Evolutionary conservation across 2,113 vertebrate species (phyloP).

Genomic region (Rafetus swinhoei): DNA sequence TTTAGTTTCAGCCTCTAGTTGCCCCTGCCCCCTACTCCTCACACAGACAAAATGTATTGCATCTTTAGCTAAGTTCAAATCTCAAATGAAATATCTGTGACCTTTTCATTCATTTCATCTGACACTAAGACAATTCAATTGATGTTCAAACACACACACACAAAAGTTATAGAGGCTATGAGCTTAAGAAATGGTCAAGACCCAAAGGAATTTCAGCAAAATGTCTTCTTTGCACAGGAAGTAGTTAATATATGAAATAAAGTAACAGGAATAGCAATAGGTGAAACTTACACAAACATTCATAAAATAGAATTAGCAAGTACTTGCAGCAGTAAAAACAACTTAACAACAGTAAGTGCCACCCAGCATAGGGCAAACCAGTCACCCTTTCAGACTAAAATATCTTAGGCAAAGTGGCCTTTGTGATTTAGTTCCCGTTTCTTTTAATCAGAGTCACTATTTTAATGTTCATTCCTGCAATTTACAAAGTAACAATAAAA

Average conservation of each 20-base stretch:
- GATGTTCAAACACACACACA: not conserved
- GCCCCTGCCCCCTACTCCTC: constrained; percentile 15
- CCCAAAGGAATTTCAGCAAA: constrained; percentile 68
- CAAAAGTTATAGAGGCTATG: constrained; percentile 47
- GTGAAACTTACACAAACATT: constrained; percentile 68
- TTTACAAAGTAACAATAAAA: constrained; percentile 66
- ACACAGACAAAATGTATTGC: constrained; percentile 46
- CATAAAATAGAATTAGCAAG: constrained; percentile 68
- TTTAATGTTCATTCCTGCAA: constrained; percentile 74
- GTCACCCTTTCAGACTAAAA: constrained; percentile 54
- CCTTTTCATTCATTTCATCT: constrained; percentile 65
- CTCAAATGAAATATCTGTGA: constrained; percentile 54
- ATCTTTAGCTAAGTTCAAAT: constrained; percentile 56
- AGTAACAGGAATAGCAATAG: constrained; percentile 57
- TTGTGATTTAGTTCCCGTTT: constrained; percentile 67
- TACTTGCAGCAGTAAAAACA: constrained; percentile 62
- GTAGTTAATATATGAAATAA: constrained; percentile 68
- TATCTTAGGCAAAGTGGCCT: constrained; percentile 68
- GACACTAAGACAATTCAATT: constrained; percentile 64
- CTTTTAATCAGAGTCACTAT: constrained; percentile 65
- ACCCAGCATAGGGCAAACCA: constrained; percentile 16
- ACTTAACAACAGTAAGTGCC: constrained; percentile 28
- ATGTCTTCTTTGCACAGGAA: constrained; percentile 66
- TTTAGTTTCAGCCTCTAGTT: constrained; percentile 38
- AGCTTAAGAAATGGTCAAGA: constrained; percentile 72